Evolutionary conservation across 2,888 invertebrate species (phyloP).

Genomic region (Acanthopleura granulata): DNA sequence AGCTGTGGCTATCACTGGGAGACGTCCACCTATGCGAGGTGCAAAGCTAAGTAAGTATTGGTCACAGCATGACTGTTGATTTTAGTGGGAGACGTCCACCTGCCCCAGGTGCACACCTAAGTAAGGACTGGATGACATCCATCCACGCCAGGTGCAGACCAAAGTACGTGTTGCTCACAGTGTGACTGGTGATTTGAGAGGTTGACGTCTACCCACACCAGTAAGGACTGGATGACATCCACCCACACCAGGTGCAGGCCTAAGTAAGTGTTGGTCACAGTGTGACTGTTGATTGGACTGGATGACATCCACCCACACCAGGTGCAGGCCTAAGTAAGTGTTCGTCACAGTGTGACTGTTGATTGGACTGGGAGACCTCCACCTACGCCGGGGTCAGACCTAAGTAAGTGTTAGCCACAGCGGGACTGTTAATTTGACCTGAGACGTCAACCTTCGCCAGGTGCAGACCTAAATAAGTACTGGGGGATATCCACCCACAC

Average conservation of each 20-base stretch:
- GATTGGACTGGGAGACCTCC: conserved; percentile 83
- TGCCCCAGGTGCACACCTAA: too few species aligned
- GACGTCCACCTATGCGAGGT: conserved; percentile 80
- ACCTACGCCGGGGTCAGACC: conserved; percentile 80
- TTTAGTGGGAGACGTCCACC: not conserved
- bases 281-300: conserved; percentile 94
- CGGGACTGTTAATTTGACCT: too few species aligned
- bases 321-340: conserved; percentile 80
- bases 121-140: too few species aligned
- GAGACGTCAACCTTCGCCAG: conserved; percentile 79
- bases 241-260: conserved; percentile 80
- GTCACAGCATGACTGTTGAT: too few species aligned
- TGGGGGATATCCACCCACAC: conserved; percentile 80
- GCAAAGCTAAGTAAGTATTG: conserved; percentile 77
- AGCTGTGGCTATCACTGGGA: conserved; percentile 93
- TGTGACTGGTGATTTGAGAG: not conserved
- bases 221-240: conserved; percentile 76
- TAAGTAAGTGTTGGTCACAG: conserved; percentile 73
- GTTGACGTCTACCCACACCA: not conserved
- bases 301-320: conserved; percentile 78
- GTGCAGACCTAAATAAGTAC: conserved; percentile 81
- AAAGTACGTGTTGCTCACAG: not conserved
- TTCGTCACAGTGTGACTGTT: conserved; percentile 81
- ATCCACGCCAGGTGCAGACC: too few species aligned
- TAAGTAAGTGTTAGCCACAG: conserved; percentile 73